phyloP scores from a whole-genome alignment of 2,888 invertebrate species.

The Asteroscopus sphinx region DNA sequence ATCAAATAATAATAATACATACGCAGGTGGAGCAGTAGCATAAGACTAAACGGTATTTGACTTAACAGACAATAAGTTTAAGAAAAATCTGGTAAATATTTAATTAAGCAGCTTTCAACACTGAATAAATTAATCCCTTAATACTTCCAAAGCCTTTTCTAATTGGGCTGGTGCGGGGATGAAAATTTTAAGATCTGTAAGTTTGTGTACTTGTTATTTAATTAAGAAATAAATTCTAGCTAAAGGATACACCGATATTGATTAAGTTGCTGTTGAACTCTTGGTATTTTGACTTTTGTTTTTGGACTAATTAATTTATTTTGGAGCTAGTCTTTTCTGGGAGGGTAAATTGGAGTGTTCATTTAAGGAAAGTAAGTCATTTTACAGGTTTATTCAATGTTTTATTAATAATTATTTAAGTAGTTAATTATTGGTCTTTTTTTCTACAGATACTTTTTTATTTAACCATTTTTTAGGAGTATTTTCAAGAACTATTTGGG shows the following conservation, averaged over 20 bases:
- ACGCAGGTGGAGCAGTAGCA: too few relatives aligned
- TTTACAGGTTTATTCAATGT: too few relatives aligned
- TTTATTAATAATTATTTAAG: too few relatives aligned
- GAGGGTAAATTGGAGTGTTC: neutral
- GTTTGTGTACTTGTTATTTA: slow-evolving; percentile 10
- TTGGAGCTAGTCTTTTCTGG: neutral
- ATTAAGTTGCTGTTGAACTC: slow-evolving; percentile 11
- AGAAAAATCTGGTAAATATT: slow-evolving; percentile 13
- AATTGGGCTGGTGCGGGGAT: slow-evolving; percentile 14
- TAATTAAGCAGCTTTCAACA: slow-evolving; percentile 12
- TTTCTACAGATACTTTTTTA: too few relatives aligned
- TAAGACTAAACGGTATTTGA: too few relatives aligned
- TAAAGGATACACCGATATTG: slow-evolving; percentile 7
- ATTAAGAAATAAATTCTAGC: slow-evolving; percentile 12
- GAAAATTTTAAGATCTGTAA: slow-evolving; percentile 13
- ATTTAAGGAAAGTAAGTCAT: too few relatives aligned
- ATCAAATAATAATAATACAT: too few relatives aligned
- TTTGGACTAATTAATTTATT: neutral
- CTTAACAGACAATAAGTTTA: neutral
- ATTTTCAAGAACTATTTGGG: too few relatives aligned
- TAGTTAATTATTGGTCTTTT: too few relatives aligned
- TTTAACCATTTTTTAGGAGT: too few relatives aligned
- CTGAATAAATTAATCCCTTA: slow-evolving; percentile 15
- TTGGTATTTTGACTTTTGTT: slow-evolving; percentile 2
- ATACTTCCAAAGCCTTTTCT: slow-evolving; percentile 18